phyloP scores from a whole-genome alignment of 2,113 vertebrate species.

The Larimichthys crocea region DNA sequence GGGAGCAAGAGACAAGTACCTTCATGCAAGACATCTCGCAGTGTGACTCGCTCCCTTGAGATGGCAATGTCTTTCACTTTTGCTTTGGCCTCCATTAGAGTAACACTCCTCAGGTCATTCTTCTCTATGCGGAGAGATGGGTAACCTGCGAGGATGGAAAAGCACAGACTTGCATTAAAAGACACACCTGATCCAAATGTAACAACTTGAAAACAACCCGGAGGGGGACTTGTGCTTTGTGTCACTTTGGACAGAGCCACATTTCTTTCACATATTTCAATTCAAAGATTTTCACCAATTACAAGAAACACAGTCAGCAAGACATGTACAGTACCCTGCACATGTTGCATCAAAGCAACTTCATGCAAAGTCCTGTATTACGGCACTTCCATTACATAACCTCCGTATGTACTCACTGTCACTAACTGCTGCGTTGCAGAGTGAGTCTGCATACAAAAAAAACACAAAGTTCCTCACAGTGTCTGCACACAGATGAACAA shows the following conservation, averaged over 20 bases:
- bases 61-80: conserved; percentile 99
- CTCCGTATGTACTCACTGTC: background rate
- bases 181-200: conserved; percentile 1
- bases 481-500: conserved; percentile 24
- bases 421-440: conserved; percentile 6
- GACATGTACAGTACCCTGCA: background rate
- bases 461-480: conserved; percentile 7
- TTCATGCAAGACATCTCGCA: conserved; percentile 96
- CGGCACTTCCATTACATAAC: conserved; percentile 56
- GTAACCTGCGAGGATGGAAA: conserved; percentile 90
- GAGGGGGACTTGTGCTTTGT: background rate
- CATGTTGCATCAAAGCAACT: conserved; percentile 39
- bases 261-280: background rate
- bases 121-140: conserved; percentile 98
- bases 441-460: background rate
- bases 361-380: conserved; percentile 56
- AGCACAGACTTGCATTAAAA: conserved; percentile 22
- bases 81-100: conserved; percentile 94
- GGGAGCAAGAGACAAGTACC: conserved; percentile 76
- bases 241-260: background rate
- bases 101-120: conserved; percentile 97
- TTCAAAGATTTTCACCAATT: conserved; percentile 48
- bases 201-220: conserved; percentile 5
- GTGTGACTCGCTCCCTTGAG: conserved; percentile 95
- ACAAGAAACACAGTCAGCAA: conserved; percentile 33